Base-by-base conservation (phyloP, 2,888 invertebrate species). In the Monopis laevigella region DNA sequence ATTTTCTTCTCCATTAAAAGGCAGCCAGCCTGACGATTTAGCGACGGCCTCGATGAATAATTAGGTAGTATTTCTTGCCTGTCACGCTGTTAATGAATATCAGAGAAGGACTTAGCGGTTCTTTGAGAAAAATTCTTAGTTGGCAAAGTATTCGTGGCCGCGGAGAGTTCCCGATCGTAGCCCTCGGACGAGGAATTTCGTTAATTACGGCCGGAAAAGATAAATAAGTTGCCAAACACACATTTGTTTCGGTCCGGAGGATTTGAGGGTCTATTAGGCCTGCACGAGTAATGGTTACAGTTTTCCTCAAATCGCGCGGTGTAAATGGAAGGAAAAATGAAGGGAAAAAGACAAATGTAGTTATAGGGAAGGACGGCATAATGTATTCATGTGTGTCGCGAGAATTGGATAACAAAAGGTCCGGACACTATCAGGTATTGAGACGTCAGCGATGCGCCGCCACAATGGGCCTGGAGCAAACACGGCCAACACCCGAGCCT, bases 71-170 rank as follows among this genome's bases (percentile, higher is more conserved):
- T 73, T 74, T 80, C 68, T 74, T 71, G 73, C 70, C 64, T 66
- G 77, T 77, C 78, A 77, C 68, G 65, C 56, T 51, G 53, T 58
- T 75, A 80, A 80, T 78, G 74, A 80, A 77, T 77, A 74, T 72
- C 65, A 67, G 62, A 71, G 62, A 57, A 61, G 64, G 36, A 21
- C 36, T 36, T 36, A 36, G 40, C 28, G 40, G 40, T 14, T 28
- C 56, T 40, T 48, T 54, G 59, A 43, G 56, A 63, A 60, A 60
- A 67, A 13, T 14, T 26, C 17, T 26, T 70, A 70, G 71, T 16
- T 68, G 62, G 66, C 53, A 36, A 16, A 32, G 17, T 16, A 36
- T 8, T 12, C 36, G 36, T 8, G 19, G 21, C 19, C 36, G 11
- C 36, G 21, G n/a, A n/a, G n/a, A n/a, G n/a, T n/a, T n/a, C n/a